A percentile compares a stretch with the other conserved stretches of the same genome.
phyloP scores from a whole-genome alignment of 2,113 vertebrate species.

The Thunnus thynnus region DNA sequence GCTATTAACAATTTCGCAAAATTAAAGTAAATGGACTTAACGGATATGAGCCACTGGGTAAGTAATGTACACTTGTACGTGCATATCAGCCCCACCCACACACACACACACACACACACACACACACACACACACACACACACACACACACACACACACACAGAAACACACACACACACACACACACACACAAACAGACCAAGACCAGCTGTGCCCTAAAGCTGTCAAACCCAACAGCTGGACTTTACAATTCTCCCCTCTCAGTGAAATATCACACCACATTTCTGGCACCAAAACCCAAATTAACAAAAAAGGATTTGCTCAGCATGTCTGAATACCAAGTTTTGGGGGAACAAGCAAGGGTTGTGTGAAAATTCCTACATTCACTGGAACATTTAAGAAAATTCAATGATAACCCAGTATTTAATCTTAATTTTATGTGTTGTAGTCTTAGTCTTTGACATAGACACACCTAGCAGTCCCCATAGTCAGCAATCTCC shows the following conservation, averaged over 20 bases:
- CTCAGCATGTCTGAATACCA: constrained; percentile 73
- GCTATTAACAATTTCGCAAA: constrained; percentile 14
- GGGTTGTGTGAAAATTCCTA: constrained; percentile 61
- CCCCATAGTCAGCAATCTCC: constrained; percentile 36
- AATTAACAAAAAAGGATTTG: constrained; percentile 84
- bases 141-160: constrained; percentile 15
- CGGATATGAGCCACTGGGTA: constrained; percentile 8
- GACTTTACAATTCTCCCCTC: constrained; percentile 81
- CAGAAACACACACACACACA: constrained; percentile 31
- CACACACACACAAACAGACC: constrained; percentile 1
- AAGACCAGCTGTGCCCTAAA: constrained; percentile 74
- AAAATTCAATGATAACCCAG: not conserved
- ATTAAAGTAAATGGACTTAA: constrained; percentile 7
- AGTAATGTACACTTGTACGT: constrained; percentile 11
- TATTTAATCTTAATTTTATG: not conserved
- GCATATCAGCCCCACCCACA: not conserved
- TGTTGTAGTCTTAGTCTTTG: not conserved
- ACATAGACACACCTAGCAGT: constrained; percentile 51
- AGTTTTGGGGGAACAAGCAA: constrained; percentile 65
- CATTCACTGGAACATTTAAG: constrained; percentile 42
- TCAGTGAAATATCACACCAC: constrained; percentile 84
- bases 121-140: not conserved
- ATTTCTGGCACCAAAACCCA: constrained; percentile 76
- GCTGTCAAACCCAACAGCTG: constrained; percentile 83
- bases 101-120: constrained; percentile 3